Percentiles rank a stretch among this genome's conserved stretches.
Conservation (phyloP, 2,797 vertebrate genomes). For the Philypnodon macrostomus region DNA sequence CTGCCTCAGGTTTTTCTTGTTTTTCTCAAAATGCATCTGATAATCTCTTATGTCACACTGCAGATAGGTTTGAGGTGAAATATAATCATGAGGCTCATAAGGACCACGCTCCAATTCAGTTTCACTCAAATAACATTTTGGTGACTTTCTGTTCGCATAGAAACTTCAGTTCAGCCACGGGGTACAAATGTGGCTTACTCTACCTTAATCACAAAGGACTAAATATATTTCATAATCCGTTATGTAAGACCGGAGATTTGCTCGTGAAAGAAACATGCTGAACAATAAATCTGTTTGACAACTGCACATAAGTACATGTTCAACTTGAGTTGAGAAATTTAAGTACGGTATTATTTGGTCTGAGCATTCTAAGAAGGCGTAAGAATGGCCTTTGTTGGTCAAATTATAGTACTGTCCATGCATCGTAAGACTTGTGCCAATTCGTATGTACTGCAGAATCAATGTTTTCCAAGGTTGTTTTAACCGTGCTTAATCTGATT, state of each 20-base stretch:
- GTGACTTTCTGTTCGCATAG: neutral
- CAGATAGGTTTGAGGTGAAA: neutral
- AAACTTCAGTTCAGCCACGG: neutral
- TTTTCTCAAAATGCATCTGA: conserved; percentile 2
- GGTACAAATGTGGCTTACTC: neutral
- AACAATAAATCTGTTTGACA: neutral
- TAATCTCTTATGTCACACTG: neutral
- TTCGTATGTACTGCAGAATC: too few relatives aligned
- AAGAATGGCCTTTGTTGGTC: too few relatives aligned
- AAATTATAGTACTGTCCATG: too few relatives aligned
- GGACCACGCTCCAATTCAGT: neutral
- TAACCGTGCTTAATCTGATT: too few relatives aligned
- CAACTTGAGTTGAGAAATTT: too few relatives aligned
- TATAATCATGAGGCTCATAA: neutral
- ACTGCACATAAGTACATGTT: too few relatives aligned
- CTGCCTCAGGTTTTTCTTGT: conserved; percentile 10
- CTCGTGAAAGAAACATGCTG: neutral
- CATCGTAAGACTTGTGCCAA: too few relatives aligned
- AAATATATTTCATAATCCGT: neutral
- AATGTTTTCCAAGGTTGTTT: too few relatives aligned
- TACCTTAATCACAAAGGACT: neutral
- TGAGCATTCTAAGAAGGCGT: too few relatives aligned
- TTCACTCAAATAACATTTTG: neutral
- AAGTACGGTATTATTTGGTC: too few relatives aligned
- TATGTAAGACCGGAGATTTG: neutral